Evolutionary conservation across 2,113 vertebrate genomes (phyloP).

Genomic region (Cnemophilus loriae): DNA sequence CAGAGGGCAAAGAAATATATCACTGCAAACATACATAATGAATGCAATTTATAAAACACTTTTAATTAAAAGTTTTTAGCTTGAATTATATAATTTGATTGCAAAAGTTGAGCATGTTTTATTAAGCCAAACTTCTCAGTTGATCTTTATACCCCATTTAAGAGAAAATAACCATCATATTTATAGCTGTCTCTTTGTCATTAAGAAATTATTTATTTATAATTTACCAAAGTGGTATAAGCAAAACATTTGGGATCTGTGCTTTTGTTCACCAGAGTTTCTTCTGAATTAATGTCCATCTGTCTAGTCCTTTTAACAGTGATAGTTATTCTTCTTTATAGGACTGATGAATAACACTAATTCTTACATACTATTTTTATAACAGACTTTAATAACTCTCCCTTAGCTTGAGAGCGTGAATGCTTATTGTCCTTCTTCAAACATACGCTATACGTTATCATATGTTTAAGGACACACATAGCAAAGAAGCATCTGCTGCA

Average conservation of each 20-base stretch:
- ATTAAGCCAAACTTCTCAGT: neutral
- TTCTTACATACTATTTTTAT: neutral
- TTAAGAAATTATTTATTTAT: conserved; percentile 32
- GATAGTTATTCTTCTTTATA: neutral
- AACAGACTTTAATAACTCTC: neutral
- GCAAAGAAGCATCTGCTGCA: neutral
- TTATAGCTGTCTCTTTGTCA: conserved; percentile 30
- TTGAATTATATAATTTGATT: conserved; percentile 1
- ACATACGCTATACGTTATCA: neutral
- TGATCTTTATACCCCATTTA: conserved; percentile 36
- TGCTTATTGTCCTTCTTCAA: neutral
- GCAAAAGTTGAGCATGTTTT: neutral
- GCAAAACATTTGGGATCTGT: neutral
- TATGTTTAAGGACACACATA: neutral
- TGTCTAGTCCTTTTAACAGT: neutral
- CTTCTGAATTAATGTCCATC: neutral
- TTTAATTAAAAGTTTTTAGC: conserved; percentile 50
- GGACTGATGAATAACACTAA: neutral
- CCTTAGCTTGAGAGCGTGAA: neutral
- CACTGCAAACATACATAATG: conserved; percentile 54
- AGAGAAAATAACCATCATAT: neutral
- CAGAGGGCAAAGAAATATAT: conserved; percentile 57
- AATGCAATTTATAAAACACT: conserved; percentile 47
- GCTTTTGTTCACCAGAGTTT: conserved; percentile 14
- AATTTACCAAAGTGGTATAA: neutral